Evolutionary conservation across 1,140 invertebrate species (phyloP).

Genomic region (Drosophila obscura): DNA sequence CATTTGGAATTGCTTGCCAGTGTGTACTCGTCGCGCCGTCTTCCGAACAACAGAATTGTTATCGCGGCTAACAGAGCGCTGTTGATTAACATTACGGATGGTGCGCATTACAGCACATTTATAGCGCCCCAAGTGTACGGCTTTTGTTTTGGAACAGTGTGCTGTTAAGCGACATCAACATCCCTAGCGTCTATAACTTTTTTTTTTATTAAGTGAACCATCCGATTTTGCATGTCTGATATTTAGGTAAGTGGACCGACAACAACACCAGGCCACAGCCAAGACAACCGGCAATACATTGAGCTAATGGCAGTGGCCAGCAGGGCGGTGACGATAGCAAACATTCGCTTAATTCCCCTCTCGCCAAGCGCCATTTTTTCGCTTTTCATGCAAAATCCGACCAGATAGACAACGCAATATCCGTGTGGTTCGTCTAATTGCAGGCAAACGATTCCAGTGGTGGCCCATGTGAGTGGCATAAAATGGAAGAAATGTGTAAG

Average conservation of each 20-base stretch:
- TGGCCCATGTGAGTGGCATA: conserved; percentile 38
- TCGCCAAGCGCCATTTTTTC: conserved; percentile 70
- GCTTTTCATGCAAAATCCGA: conserved; percentile 4
- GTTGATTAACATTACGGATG: neutral
- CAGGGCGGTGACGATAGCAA: conserved; percentile 26
- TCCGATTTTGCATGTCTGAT: conserved; percentile 31
- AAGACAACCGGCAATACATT: no score
- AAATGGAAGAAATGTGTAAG: conserved; percentile 60
- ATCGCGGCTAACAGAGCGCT: neutral
- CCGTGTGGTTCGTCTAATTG: conserved; percentile 11
- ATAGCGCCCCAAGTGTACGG: neutral
- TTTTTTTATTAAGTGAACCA: conserved; percentile 23
- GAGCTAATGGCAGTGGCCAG: neutral
- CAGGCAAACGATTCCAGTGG: conserved; percentile 24
- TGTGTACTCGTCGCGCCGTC: no score
- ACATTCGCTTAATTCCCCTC: conserved; percentile 25
- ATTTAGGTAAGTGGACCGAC: conserved; percentile 31
- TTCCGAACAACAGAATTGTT: no score
- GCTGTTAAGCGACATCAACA: conserved; percentile 30
- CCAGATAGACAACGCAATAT: conserved; percentile 42
- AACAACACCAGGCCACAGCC: neutral
- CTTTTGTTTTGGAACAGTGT: conserved; percentile 10
- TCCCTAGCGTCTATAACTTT: conserved; percentile 40
- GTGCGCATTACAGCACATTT: conserved; percentile 26
- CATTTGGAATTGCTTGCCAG: no score